Evolutionary conservation across 2,797 vertebrate species (phyloP), one percentile per base, ranked within the genome.

Genomic region (Helostoma temminkii): DNA sequence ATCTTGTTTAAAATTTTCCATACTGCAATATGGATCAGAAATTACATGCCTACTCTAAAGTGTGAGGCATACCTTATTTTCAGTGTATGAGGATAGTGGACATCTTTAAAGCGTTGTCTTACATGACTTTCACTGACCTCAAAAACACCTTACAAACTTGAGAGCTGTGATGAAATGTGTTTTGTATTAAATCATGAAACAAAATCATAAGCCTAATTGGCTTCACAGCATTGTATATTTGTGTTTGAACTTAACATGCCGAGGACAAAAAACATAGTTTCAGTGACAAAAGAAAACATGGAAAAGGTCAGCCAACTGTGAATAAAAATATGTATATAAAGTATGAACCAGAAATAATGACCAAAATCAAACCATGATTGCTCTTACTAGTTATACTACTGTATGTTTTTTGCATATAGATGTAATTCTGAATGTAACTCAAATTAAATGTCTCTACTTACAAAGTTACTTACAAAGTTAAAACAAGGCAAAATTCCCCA

Each of bases 401-500:
- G 37, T 42, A 2, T 43, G 19, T 18, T 10, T 67, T n/a, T n/a
- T n/a, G n/a, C n/a, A n/a, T n/a, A n/a, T n/a, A n/a, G n/a, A n/a
- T n/a, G n/a, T n/a, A n/a, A n/a, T n/a, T n/a, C n/a, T n/a, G n/a
- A n/a, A n/a, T n/a, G n/a, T n/a, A 55, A 47, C 55, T 55, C 45
- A 70, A 76, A 78, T 75, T 28, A 75, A 58, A 78, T 63, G 54
- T 60, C 26, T 42, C 25, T 34, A 55, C 55, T 48, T 43, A 19
- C n/a, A 66, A 63, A 76, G 26, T 63, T 39, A 22, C 18, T 11
- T 58, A n/a, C n/a, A n/a, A n/a, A n/a, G n/a, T n/a, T n/a, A n/a
- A n/a, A n/a, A n/a, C n/a, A n/a, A n/a, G 75, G 70, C 58, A 78
- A 65, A 78, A 75, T 50, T 11, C 43, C 52, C 58, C 48, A 37